phyloP scores from a whole-genome alignment of 1,140 invertebrate species.

The Cyclargus thomasi region DNA sequence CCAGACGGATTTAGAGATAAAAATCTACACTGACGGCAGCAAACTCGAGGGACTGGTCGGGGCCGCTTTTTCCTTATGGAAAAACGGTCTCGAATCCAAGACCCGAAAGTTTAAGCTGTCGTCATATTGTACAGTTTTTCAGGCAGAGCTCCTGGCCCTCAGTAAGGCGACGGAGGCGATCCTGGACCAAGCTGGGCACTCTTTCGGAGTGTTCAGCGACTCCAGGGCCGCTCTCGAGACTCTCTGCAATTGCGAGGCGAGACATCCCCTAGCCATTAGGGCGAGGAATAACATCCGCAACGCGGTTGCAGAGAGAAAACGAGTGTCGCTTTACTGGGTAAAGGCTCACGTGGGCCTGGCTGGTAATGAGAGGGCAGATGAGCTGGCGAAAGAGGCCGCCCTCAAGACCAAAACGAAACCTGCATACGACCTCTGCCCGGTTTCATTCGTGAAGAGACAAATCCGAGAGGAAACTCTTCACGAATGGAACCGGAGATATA shows the following conservation, averaged over 20 bases:
- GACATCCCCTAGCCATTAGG: background rate
- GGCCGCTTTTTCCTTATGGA: slow-evolving; percentile 22
- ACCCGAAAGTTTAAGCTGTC: background rate
- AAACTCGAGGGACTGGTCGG: slow-evolving; percentile 18
- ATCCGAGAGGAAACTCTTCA: slow-evolving; percentile 4
- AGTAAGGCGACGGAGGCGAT: background rate
- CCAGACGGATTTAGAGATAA: background rate
- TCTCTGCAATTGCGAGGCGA: background rate
- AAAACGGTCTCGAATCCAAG: slow-evolving; percentile 1
- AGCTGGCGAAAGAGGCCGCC: too few species aligned
- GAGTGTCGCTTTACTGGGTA: too few species aligned
- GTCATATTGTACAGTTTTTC: slow-evolving; percentile 10
- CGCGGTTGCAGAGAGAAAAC: background rate
- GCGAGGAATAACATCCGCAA: background rate
- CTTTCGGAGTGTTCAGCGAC: too few species aligned
- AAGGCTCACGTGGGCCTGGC: too few species aligned
- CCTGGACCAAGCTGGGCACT: too few species aligned
- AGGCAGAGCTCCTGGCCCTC: slow-evolving; percentile 16
- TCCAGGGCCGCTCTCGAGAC: too few species aligned
- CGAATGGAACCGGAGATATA: slow-evolving; percentile 8
- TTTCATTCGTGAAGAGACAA: background rate
- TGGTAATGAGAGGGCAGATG: too few species aligned
- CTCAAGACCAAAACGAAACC: too few species aligned
- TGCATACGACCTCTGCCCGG: too few species aligned
- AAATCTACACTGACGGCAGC: slow-evolving; percentile 7